Base-by-base conservation (phyloP, 1,140 invertebrate genomes). In the Manduca sexta region DNA sequence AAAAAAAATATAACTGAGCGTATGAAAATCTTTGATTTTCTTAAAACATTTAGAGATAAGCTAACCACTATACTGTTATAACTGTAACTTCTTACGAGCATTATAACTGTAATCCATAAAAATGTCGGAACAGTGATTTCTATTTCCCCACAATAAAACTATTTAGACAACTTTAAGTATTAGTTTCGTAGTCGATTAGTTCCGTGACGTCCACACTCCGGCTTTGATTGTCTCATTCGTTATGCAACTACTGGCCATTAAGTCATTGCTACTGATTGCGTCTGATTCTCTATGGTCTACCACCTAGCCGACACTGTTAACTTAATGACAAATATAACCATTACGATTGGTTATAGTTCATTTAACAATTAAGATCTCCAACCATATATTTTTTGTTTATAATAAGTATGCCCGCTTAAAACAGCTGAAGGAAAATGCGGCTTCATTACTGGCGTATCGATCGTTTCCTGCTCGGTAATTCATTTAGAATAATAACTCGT, bases 241-340 rank as follows among this genome's bases (percentile, higher is more conserved):
- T 73, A 74, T 73, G 73, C 73, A 53, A 70, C 72, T 75, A 69
- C 67, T 61, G 68, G 46, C 64, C 62, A 75, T 75, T 78, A 82
- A 52, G 61, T 62, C 60, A 62, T 64, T 57, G 68, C 54, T 60
- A 67, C 59, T 75, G 70, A 82, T 74, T 70, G 60, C 70, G 57
- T 53, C 66, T 49, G 57, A 84, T 84, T 81, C 50, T 73, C 66
- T 71, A 72, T 69, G 80, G 75, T 73, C 60, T 64, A 56, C 68
- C 60, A 64, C 47, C 49, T 40, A 38, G 34, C 57, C 16, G 60
- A 63, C 58, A 67, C 54, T 67, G 52, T 67, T 65, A 64, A 59
- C 54, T 66, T 76, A 78, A 78, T 58, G 73, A 78, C 69, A 77
- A 75, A 79, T 74, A 77, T 65, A 65, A 68, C 46, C 62, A 71